A percentile compares a stretch with the other conserved stretches of the same genome.
Conservation (phyloP, 2,797 vertebrate species). For the Simalia tracyae region DNA sequence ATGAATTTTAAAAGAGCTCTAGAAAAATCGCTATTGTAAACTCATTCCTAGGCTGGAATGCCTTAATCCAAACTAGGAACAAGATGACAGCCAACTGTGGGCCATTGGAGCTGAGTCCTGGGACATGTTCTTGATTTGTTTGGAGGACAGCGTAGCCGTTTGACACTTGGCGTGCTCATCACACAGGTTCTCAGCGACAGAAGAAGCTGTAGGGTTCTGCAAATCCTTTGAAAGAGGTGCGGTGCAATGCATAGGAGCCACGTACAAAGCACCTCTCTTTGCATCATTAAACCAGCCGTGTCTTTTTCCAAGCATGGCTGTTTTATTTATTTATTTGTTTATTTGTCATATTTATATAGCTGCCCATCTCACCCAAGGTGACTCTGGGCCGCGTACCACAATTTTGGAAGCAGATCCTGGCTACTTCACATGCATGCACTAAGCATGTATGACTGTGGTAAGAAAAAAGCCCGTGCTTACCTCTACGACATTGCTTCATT, state of each 20-base stretch:
- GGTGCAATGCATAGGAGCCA: not conserved
- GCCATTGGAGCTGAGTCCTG: not conserved
- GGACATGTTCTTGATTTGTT: not conserved
- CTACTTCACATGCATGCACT: too few species aligned
- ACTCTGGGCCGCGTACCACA: too few species aligned
- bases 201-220: not conserved
- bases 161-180: not conserved
- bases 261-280: not conserved
- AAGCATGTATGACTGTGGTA: too few species aligned
- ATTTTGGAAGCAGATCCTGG: too few species aligned
- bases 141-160: too few species aligned
- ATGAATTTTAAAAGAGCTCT: not conserved
- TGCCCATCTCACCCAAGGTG: too few species aligned
- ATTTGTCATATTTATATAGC: too few species aligned
- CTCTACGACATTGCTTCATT: too few species aligned
- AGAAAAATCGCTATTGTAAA: not conserved
- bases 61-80: not conserved
- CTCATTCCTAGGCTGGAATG: not conserved
- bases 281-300: not conserved
- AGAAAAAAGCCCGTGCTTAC: too few species aligned
- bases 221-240: not conserved
- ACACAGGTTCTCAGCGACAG: not conserved
- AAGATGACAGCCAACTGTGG: not conserved
- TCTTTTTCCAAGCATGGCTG: not conserved
- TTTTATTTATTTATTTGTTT: not conserved